Conservation (phyloP, 1,140 invertebrate genomes). For the Camponotus floridanus region DNA sequence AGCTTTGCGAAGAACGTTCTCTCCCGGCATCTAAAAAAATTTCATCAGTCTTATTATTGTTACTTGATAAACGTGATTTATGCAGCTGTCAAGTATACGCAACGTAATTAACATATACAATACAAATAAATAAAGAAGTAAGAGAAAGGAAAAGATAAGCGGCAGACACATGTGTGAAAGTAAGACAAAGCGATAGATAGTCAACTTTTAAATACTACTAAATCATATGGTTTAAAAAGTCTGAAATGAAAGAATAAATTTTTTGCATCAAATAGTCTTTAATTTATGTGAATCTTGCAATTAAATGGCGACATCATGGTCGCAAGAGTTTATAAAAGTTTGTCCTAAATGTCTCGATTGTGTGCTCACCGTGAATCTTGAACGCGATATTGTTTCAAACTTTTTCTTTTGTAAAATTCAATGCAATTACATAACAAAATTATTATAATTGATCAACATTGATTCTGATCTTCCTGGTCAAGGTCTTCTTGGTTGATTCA, state of each 20-base stretch:
- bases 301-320: neutral
- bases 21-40: neutral
- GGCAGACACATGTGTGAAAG: no score
- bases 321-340: neutral
- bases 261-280: neutral
- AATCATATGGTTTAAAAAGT: neutral
- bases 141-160: neutral
- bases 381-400: neutral
- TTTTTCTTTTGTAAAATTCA: no score
- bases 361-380: neutral
- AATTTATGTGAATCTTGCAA: neutral
- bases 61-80: neutral
- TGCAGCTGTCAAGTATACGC: neutral
- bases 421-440: no score
- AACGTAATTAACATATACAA: no score
- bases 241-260: neutral
- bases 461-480: no score
- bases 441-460: no score
- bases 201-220: neutral
- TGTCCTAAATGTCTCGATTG: neutral
- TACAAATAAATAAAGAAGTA: neutral
- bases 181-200: neutral
- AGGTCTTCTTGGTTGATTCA: no score
- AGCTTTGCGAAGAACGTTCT: neutral
- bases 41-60: neutral